Evolutionary conservation across 2,113 vertebrate genomes (phyloP).

Genomic region (Tiliqua scincoides): DNA sequence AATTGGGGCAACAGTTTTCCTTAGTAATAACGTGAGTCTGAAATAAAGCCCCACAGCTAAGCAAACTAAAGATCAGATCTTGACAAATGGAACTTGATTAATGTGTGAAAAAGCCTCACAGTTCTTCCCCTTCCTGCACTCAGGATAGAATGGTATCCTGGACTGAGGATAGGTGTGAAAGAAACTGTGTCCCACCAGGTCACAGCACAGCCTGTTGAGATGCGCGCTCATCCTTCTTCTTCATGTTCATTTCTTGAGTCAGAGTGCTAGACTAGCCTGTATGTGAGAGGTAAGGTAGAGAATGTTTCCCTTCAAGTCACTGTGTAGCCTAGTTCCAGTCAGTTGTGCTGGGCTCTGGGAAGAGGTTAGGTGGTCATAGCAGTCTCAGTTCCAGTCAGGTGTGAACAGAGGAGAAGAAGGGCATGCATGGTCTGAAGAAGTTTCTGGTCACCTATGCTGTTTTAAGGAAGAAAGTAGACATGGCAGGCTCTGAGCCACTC

Average conservation of each 20-base stretch:
- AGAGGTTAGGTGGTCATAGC: not conserved
- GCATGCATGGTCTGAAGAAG: not conserved
- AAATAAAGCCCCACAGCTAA: not conserved
- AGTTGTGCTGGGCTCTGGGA: not conserved
- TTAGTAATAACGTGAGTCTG: not conserved
- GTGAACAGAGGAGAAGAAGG: not conserved
- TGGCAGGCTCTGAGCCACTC: not conserved
- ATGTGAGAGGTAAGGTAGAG: not conserved
- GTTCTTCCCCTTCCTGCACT: not conserved
- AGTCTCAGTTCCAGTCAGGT: not conserved
- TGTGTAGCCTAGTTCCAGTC: not conserved
- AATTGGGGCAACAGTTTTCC: not conserved
- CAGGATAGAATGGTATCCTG: not conserved
- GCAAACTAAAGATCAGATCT: not conserved
- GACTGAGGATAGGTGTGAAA: not conserved
- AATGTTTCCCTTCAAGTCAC: not conserved
- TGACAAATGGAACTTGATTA: not conserved
- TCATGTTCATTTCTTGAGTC: not conserved
- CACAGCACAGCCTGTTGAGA: not conserved
- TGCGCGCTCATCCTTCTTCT: not conserved
- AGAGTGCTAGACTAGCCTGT: not conserved
- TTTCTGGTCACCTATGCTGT: not conserved
- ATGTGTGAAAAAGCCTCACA: not conserved
- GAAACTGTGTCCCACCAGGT: no score
- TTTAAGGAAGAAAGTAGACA: not conserved